phyloP scores from a whole-genome alignment of 2,113 vertebrate genomes.

The Plestiodon gilberti region DNA sequence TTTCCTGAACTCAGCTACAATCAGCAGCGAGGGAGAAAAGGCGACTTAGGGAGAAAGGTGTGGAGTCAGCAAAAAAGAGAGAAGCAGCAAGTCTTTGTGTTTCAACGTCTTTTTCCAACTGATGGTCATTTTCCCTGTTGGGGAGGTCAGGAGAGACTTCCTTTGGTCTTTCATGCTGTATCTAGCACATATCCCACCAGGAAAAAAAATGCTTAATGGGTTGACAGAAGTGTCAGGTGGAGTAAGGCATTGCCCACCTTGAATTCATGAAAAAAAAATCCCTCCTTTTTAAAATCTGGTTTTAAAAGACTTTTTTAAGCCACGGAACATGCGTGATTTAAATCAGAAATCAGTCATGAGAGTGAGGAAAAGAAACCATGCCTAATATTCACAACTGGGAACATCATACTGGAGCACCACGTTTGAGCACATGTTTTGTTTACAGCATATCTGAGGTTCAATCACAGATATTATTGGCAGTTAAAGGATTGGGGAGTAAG shows the following conservation, averaged over 20 bases:
- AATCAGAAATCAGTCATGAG: no score
- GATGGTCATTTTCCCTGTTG: not conserved
- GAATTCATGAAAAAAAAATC: not conserved
- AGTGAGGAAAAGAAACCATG: no score
- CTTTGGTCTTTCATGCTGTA: not conserved
- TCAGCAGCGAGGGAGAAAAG: conserved; percentile 29
- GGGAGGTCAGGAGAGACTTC: not conserved
- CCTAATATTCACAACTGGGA: no score
- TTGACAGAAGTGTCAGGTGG: not conserved
- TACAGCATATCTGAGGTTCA: no score
- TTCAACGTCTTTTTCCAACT: not conserved
- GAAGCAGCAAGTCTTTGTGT: not conserved
- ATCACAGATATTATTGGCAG: no score
- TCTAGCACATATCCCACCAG: not conserved
- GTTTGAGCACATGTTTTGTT: no score
- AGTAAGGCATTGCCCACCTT: not conserved
- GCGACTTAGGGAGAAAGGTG: conserved; percentile 25
- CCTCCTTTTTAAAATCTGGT: no score
- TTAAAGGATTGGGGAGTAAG: no score
- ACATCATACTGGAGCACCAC: no score
- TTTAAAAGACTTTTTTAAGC: no score
- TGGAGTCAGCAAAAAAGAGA: conserved; percentile 45
- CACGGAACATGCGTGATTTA: no score
- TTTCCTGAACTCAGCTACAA: conserved; percentile 49
- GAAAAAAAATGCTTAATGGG: not conserved